Percentiles rank a stretch among this genome's conserved stretches.
Conservation (phyloP, 2,113 vertebrate species). For the Actenoides lindsayi region DNA sequence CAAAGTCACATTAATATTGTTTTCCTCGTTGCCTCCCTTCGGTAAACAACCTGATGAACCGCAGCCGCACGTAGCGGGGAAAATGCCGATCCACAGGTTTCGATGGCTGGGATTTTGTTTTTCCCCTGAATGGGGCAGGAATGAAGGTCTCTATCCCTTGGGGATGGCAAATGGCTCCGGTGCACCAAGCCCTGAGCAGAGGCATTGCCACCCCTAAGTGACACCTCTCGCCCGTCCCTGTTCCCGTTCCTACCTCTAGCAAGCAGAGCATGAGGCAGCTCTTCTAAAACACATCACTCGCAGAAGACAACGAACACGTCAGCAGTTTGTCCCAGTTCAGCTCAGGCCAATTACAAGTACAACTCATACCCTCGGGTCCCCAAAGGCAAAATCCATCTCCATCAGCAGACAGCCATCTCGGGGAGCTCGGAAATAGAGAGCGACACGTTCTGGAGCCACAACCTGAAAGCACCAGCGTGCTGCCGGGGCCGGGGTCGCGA, state of each 20-base stretch:
- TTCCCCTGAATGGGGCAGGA: background rate
- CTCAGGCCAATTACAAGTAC: slow-evolving; percentile 64
- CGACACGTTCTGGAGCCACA: slow-evolving; percentile 4
- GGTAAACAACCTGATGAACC: background rate
- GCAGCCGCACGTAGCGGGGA: background rate
- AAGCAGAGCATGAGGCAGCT: background rate
- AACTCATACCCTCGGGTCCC: slow-evolving; percentile 63
- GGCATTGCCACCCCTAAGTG: rapidly evolving
- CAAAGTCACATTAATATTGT: background rate
- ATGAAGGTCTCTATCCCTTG: background rate
- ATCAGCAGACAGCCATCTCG: slow-evolving; percentile 55
- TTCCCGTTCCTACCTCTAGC: background rate
- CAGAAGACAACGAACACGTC: slow-evolving; percentile 44
- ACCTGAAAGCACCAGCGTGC: background rate
- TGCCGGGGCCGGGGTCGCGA: background rate
- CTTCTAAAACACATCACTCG: slow-evolving; percentile 52
- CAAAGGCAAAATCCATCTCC: slow-evolving; percentile 72
- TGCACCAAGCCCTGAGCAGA: background rate
- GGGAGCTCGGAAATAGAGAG: slow-evolving; percentile 35
- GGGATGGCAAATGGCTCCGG: background rate
- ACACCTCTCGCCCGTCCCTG: background rate
- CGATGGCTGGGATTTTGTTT: background rate
- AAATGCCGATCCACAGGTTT: background rate
- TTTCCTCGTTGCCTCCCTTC: background rate
- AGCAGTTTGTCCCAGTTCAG: slow-evolving; percentile 74